Evolutionary conservation across 2,113 vertebrate genomes (phyloP).

Genomic region (Sturnira hondurensis): DNA sequence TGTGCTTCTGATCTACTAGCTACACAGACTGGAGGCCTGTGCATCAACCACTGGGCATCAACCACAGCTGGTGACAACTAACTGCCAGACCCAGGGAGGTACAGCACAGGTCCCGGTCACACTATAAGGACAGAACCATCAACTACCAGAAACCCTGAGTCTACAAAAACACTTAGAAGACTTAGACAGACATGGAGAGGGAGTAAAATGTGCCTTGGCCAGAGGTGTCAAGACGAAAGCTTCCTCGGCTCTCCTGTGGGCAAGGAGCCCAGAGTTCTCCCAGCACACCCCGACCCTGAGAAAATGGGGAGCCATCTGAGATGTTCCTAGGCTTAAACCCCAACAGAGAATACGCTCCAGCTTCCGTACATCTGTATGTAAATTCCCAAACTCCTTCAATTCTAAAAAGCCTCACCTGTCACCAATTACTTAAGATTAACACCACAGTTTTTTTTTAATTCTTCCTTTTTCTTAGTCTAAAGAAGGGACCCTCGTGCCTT

Average conservation of each 20-base stretch:
- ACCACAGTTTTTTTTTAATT: neutral
- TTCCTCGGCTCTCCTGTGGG: neutral
- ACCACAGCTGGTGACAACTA: neutral
- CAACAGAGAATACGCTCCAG: neutral
- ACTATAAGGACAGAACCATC: neutral
- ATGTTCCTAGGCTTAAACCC: neutral
- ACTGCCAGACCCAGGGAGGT: neutral
- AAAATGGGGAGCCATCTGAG: neutral
- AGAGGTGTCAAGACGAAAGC: neutral
- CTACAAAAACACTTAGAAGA: neutral
- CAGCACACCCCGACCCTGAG: neutral
- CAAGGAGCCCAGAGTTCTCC: neutral
- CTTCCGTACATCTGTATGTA: neutral
- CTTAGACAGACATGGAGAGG: neutral
- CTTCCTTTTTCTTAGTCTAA: neutral
- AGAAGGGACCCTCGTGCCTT: neutral
- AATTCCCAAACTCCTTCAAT: neutral
- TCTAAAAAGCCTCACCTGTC: neutral
- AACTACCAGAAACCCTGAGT: neutral
- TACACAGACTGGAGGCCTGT: neutral
- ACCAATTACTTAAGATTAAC: neutral
- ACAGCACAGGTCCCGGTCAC: neutral
- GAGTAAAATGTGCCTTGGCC: neutral
- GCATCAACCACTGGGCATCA: too few species aligned
- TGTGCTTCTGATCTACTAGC: neutral